Percentiles rank a stretch among this genome's conserved stretches.
These are phyloP conservation scores for Columba guinea DNA, from an alignment of 2,797 vertebrate species.

Conservation along the genomic window DNA sequence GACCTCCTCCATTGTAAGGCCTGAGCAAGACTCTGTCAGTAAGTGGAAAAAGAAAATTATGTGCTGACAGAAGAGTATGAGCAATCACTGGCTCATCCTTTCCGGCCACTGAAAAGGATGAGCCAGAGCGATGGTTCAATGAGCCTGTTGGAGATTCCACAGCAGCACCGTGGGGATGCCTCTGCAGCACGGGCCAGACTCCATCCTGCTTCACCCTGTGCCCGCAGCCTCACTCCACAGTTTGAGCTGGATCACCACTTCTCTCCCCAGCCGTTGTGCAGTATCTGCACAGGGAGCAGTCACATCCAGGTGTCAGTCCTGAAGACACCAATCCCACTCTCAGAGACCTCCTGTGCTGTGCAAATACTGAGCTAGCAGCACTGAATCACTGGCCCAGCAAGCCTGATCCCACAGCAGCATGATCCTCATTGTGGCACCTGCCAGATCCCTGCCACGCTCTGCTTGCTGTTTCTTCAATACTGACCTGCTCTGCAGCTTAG, in stretches of 20 bases:
- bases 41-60: neutral
- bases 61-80: neutral
- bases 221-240: neutral
- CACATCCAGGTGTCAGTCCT: neutral
- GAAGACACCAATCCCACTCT: neutral
- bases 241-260: neutral
- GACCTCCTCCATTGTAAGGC: neutral
- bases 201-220: neutral
- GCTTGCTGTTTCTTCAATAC: neutral
- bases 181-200: neutral
- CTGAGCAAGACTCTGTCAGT: neutral
- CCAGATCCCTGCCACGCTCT: neutral
- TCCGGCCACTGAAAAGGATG: neutral
- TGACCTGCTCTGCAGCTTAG: neutral
- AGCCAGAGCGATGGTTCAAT: neutral
- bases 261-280: neutral
- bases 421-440: neutral
- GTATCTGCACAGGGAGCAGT: neutral
- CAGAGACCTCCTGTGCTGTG: neutral
- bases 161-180: neutral
- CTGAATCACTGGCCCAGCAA: neutral
- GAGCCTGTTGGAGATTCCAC: neutral
- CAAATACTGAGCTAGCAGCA: neutral
- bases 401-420: neutral
- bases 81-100: neutral